These are phyloP conservation scores for Stomatorhinus walkeri DNA, from an alignment of 2,797 vertebrate species.

Conservation along the genomic window DNA sequence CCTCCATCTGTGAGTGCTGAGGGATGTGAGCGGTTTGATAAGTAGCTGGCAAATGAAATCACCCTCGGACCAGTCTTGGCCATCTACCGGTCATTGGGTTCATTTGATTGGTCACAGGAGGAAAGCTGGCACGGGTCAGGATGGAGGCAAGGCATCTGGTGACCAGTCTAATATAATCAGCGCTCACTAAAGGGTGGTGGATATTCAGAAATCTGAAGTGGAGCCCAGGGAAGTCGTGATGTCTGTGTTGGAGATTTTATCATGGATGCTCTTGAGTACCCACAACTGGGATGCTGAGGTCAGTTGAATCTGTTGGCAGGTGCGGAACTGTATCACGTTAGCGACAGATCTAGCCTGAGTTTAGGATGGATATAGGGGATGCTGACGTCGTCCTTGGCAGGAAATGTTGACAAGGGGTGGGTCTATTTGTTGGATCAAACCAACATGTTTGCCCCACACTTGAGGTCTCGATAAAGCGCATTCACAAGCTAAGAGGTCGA, in stretches of 20 bases:
- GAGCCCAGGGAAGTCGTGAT: not conserved
- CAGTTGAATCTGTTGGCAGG: not conserved
- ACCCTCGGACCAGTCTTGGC: not conserved
- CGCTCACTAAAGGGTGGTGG: not conserved
- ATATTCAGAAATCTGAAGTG: not conserved
- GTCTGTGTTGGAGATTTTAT: not conserved
- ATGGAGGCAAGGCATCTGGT: not conserved
- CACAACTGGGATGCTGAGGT: not conserved
- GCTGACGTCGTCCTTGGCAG: not conserved
- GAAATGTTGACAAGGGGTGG: conserved; percentile 1
- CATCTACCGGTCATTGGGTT: not conserved
- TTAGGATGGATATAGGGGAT: not conserved
- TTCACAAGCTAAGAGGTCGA: not conserved
- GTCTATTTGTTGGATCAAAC: not conserved
- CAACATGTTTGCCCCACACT: not conserved
- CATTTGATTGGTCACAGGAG: not conserved
- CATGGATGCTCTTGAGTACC: not conserved
- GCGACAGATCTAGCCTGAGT: not conserved
- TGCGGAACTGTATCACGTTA: not conserved
- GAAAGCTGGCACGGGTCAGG: not conserved
- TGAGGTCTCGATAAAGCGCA: not conserved
- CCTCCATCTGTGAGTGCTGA: not conserved
- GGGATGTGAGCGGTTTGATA: not conserved
- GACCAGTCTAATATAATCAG: not conserved
- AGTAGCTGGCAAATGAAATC: not conserved